A percentile compares a stretch with the other conserved stretches of the same genome.
phyloP scores from a whole-genome alignment of 2,113 vertebrate genomes.

The Hipposideros armiger region DNA sequence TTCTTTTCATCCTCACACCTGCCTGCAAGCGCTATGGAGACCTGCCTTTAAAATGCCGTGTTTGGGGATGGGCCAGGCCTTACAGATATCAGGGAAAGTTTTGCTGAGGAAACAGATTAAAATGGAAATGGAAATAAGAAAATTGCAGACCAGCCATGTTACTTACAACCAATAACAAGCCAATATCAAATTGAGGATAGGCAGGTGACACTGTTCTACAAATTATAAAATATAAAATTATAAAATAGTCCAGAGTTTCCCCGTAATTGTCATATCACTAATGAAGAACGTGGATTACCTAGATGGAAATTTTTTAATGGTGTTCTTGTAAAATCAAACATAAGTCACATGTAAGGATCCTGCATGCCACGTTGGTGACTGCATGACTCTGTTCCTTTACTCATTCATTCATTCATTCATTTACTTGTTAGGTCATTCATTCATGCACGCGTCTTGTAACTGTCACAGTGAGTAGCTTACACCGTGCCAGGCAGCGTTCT shows the following conservation, averaged over 20 bases:
- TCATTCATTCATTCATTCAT: not conserved
- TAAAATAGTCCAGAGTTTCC: not conserved
- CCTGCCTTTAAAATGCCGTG: conserved; percentile 2
- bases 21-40: not conserved
- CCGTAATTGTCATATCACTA: not conserved
- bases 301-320: not conserved
- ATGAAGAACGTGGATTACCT: not conserved
- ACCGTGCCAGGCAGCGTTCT: not conserved
- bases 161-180: not conserved
- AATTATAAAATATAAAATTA: not conserved
- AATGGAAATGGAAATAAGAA: conserved; percentile 32
- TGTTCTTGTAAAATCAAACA: not conserved
- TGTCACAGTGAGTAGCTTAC: not conserved
- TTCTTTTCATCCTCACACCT: not conserved
- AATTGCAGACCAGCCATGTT: not conserved
- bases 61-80: not conserved
- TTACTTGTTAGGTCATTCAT: not conserved
- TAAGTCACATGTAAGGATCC: not conserved
- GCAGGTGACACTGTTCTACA: not conserved
- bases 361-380: not conserved
- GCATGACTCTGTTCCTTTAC: not conserved
- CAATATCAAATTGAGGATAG: not conserved
- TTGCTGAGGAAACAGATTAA: not conserved
- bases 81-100: not conserved
- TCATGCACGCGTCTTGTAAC: not conserved